These are phyloP conservation scores for Poecile atricapillus DNA, from an alignment of 2,113 vertebrate species.

Conservation along the genomic window DNA sequence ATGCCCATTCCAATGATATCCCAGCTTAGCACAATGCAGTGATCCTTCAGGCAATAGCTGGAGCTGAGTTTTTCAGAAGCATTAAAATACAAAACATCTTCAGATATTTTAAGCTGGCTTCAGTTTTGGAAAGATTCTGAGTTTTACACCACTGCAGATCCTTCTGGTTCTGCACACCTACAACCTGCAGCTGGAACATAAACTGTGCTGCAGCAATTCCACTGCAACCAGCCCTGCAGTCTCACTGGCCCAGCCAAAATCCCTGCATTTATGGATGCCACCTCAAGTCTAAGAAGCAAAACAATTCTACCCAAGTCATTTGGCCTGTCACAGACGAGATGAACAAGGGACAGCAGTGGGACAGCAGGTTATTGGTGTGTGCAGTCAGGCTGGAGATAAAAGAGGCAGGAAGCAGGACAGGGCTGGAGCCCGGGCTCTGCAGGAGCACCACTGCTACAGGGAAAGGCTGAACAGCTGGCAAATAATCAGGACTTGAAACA, in stretches of 20 bases:
- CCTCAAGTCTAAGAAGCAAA: background rate
- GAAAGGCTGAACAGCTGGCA: background rate
- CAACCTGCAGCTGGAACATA: background rate
- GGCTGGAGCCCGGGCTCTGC: background rate
- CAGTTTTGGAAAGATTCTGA: background rate
- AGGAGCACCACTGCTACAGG: background rate
- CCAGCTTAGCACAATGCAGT: background rate
- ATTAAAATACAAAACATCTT: background rate
- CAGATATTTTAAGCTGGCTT: background rate
- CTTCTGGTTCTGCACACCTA: background rate
- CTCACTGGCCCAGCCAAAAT: background rate
- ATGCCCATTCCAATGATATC: background rate
- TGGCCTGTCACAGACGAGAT: background rate
- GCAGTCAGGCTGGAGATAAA: background rate
- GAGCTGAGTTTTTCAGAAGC: background rate
- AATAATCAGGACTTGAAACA: fast-evolving
- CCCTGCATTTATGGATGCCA: background rate
- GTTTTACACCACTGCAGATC: background rate
- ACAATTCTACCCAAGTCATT: too few species aligned
- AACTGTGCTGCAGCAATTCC: background rate
- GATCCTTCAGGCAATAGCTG: background rate
- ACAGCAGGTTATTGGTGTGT: background rate
- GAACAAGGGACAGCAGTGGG: background rate
- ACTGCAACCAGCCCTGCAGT: background rate
- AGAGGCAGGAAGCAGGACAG: background rate